These are phyloP conservation scores for Microctonus hyperodae DNA, from an alignment of 2,888 invertebrate species.

Conservation along the genomic window DNA sequence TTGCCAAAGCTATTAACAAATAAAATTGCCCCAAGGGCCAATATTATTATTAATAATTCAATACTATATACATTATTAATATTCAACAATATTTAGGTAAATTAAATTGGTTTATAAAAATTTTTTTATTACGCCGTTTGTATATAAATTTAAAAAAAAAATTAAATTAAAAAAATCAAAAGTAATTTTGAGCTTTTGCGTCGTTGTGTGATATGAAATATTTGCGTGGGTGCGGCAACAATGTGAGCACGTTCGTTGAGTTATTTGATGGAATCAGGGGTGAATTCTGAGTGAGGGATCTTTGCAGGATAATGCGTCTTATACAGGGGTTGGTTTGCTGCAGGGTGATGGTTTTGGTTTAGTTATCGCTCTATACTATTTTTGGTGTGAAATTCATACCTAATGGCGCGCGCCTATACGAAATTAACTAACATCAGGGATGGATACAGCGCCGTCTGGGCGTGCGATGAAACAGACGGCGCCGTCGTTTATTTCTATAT, in stretches of 20 bases:
- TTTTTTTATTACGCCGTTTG: too few relatives aligned
- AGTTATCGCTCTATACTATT: background rate
- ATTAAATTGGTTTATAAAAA: too few relatives aligned
- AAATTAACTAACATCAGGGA: background rate
- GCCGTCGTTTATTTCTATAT: background rate
- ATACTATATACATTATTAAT: too few relatives aligned
- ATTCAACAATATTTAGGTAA: too few relatives aligned
- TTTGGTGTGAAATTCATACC: background rate
- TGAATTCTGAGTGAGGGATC: background rate
- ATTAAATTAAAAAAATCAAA: too few relatives aligned
- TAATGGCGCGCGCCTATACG: background rate
- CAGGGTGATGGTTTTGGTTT: background rate
- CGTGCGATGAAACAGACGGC: background rate
- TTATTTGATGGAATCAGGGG: background rate
- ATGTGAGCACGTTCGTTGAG: background rate
- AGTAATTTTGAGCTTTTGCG: background rate
- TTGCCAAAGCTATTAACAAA: conserved; percentile 85
- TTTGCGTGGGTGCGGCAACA: background rate
- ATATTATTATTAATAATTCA: conserved; percentile 34
- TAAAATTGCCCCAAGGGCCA: conserved; percentile 44
- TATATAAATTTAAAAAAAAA: too few relatives aligned
- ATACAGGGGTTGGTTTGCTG: background rate
- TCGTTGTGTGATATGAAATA: background rate
- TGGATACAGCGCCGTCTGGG: conserved; percentile 1
- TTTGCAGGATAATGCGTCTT: background rate